Conservation (phyloP, 2,888 invertebrate species). For the Agrenia bidenticulata region DNA sequence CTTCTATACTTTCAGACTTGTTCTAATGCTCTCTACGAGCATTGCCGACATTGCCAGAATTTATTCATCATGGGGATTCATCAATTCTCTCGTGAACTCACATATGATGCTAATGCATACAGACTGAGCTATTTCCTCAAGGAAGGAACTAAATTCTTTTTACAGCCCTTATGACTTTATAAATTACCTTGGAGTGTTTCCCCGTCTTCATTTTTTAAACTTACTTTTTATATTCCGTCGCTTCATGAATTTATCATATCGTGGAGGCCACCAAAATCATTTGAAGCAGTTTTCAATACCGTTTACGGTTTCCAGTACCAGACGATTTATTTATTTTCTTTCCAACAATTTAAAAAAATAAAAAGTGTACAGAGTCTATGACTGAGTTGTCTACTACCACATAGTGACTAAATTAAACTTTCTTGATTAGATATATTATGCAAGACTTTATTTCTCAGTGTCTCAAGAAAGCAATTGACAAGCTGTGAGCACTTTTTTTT, state of each 20-base stretch:
- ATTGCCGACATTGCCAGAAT: conserved; percentile 5
- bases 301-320: too few species aligned
- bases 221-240: conserved; percentile 1
- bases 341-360: too few species aligned
- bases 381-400: too few species aligned
- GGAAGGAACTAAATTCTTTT: neutral
- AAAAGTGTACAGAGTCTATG: too few species aligned
- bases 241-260: neutral
- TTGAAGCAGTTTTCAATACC: too few species aligned
- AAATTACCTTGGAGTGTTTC: neutral
- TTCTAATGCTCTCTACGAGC: neutral
- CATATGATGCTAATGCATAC: conserved; percentile 14
- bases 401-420: too few species aligned
- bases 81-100: conserved; percentile 27
- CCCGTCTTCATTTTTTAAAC: neutral
- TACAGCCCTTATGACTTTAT: neutral
- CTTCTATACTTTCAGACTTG: neutral
- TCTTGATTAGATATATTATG: too few species aligned
- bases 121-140: too few species aligned
- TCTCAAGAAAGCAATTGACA: conserved; percentile 1
- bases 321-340: too few species aligned
- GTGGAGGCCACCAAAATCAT: too few species aligned
- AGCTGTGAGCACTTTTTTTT: neutral
- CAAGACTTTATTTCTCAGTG: too few species aligned
- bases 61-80: conserved; percentile 25